Evolutionary conservation across 2,797 vertebrate genomes (phyloP), one percentile per base, ranked within the genome.

Genomic region (Eptatretus atami): DNA sequence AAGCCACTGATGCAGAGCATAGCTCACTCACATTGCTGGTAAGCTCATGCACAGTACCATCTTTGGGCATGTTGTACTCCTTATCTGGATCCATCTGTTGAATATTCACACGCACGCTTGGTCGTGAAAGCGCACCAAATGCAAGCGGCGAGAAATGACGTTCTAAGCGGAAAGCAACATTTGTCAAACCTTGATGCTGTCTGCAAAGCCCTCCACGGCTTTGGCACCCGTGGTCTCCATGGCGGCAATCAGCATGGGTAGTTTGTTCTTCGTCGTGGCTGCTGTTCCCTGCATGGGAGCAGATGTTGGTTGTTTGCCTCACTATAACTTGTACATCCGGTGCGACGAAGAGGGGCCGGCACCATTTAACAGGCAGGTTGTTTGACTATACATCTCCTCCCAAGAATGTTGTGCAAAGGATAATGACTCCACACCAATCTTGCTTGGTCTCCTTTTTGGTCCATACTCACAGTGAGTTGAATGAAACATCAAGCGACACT

Each of bases 31-130:
- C 90, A 0, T 98, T 98, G 74, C 90, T 98, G 66, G 90, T 98
- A 70, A 98, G 79, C 53, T 98, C 87, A 0, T 98, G 90, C 24
- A 98, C 88, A 0, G 90, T 95, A 44, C 88, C 88, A 1, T 94
- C 90, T 71, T 94, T 95, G 44, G 90, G 88, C 90, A 98, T 95
- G 75, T 90, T 98, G 73, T 93, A 93, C 63, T 98, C 90, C 67
- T 98, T 98, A 70, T 98, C 88, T 0, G 88, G 88, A 67, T 98
- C 84, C 1, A 90, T 94, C 88, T 95, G 73, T 11, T 65, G 31
- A 64, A 44, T 4, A 44, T 8, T 4, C 31, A 44, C 31, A 44
- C 31, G 31, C 31, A 44, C 6, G 31, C 31, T 44, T 44, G 31
- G 31, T 44, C 31, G 6, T 8, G 6, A 44, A 8, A 3, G 6